Percentiles rank a stretch among this genome's conserved stretches.
Conservation (phyloP, 2,888 invertebrate genomes). For the Ichneumon xanthorius region DNA sequence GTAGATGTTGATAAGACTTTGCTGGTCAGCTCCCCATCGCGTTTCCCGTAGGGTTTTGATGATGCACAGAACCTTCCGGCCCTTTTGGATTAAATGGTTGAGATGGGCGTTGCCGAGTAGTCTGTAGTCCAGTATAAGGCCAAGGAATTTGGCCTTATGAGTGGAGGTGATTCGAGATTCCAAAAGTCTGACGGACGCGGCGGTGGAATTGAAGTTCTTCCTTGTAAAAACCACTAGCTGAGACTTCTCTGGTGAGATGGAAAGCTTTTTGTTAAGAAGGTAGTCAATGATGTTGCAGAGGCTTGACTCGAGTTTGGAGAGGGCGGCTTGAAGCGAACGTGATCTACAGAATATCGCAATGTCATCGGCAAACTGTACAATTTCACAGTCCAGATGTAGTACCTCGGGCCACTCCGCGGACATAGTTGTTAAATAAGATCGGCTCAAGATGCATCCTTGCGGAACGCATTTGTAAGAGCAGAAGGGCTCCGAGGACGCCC, state of each 20-base stretch:
- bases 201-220: background rate
- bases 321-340: background rate
- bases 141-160: background rate
- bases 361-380: conserved; percentile 7
- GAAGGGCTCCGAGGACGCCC: conserved; percentile 12
- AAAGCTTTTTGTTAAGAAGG: background rate
- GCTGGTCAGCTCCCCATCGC: conserved; percentile 23
- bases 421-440: conserved; percentile 8
- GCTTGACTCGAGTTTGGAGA: background rate
- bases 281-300: background rate
- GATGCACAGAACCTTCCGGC: background rate
- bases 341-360: conserved; percentile 18
- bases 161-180: background rate
- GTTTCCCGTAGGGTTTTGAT: conserved; percentile 24
- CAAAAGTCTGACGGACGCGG: background rate
- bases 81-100: background rate
- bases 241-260: background rate
- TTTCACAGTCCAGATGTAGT: conserved; percentile 14
- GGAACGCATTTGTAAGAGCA: conserved; percentile 19
- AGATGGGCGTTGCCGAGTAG: conserved; percentile 6
- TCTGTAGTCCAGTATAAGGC: conserved; percentile 11
- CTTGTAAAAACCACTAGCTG: conserved; percentile 17
- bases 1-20: conserved; percentile 9
- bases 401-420: background rate
- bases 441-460: conserved; percentile 46